Evolutionary conservation across 2,797 vertebrate genomes (phyloP), one percentile per base, ranked within the genome.

Genomic region (Cirrhinus molitorella): DNA sequence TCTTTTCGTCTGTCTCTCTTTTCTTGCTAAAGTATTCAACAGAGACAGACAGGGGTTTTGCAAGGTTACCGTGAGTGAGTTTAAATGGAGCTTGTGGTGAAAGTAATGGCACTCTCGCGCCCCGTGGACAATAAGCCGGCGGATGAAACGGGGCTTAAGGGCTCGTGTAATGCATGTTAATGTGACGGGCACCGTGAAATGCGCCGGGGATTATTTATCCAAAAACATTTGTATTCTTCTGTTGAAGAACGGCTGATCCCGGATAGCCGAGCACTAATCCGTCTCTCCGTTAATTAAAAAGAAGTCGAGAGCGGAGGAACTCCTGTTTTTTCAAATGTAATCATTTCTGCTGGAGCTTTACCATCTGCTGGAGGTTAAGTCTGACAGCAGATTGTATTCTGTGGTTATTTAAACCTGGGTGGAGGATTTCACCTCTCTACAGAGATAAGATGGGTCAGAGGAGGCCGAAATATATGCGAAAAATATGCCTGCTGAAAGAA

Each of bases 361-460:
- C 96, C 97, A 97, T 97, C 97, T 98, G 96, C 93, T 96, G 94
- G 95, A 97, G 96, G 96, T 97, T 97, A 97, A 96, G 93, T 95
- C 95, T 93, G 88, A 89, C 92, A 94, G 92, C 94, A 95, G 95
- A 96, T 95, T 94, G 94, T 93, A 93, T 94, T 94, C 92, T 92
- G 92, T 91, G 93, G 93, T 94, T 93, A 94, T 95, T 94, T 93
- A 94, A 95, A 93, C 89, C 93, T 93, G 94, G 94, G 72, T 81
- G 83, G 53, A 87, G 74, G 47, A 76, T 78, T 88, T 89, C 83
- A 82, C 19, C 71, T 84, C 65, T 34, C 28, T 12, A 57, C 87
- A 85, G 79, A 83, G 90, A 84, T 61, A 66, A 80, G 80, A 59
- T 87, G 68, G 31, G 57, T 70, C 80, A 78, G 81, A 72, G 59